Conservation (phyloP, 2,797 vertebrate species). For the Otolemur crassicaudatus region DNA sequence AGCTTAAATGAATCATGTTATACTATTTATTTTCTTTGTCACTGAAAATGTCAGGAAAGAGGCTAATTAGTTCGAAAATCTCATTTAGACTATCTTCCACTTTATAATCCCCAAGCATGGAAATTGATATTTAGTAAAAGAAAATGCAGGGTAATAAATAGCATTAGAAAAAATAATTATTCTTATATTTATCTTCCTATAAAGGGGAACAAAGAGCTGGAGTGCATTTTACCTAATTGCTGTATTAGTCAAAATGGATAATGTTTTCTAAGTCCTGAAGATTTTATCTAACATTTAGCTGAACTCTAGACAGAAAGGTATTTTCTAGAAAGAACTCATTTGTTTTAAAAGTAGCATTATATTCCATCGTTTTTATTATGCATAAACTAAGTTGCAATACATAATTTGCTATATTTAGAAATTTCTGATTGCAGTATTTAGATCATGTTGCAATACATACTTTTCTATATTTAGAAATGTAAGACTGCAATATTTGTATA, state of each 20-base stretch:
- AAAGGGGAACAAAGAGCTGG: constrained; percentile 35
- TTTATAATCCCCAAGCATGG: constrained; percentile 30
- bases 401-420: constrained; percentile 44
- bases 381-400: not conserved
- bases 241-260: constrained; percentile 26
- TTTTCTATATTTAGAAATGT: constrained; percentile 47
- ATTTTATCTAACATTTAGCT: not conserved
- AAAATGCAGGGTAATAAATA: constrained; percentile 59
- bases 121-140: constrained; percentile 57
- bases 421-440: not conserved
- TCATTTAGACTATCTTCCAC: constrained; percentile 67
- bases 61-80: constrained; percentile 78
- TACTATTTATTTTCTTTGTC: constrained; percentile 69
- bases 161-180: constrained; percentile 65
- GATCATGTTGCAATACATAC: not conserved
- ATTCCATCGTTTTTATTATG: constrained; percentile 16
- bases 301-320: not conserved
- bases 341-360: constrained; percentile 34
- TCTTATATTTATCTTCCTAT: constrained; percentile 71
- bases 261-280: constrained; percentile 37
- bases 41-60: constrained; percentile 36
- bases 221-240: not conserved
- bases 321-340: constrained; percentile 53
- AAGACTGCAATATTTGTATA: not conserved
- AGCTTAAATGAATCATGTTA: constrained; percentile 66